Base-by-base conservation (phyloP, 2,888 invertebrate species). In the Drosophila putrida region DNA sequence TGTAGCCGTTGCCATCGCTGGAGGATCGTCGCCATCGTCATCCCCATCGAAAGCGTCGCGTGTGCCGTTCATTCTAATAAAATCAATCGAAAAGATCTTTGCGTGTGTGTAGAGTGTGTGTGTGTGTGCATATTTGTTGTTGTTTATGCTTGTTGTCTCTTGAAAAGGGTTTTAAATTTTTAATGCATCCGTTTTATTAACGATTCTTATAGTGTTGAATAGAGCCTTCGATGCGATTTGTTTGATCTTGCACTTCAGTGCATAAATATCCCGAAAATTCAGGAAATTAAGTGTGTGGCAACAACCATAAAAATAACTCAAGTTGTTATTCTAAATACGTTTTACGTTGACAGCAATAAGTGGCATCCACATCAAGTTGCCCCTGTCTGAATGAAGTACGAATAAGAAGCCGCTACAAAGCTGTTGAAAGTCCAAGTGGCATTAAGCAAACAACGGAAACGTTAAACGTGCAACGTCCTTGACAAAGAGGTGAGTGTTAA, bases 171-270 rank as follows among this genome's bases (percentile, higher is more conserved):
- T 87, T 71, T 44, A 75, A 67, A 68, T 61, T 77, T 82, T 85
- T 82, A 85, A 85, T 82, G 82, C 71, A 88, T 88, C 77, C 88
- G 86, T 83, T 83, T 85, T 82, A 80, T 85, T 83, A 88, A 78
- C 71, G 76, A 65, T 82, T 70, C 73, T 69, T 82, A 66, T 71
- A 76, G 86, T 74, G 76, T 62, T 50, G 10, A 54, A 41, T 11
- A 39, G 53, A 67, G 58, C 57, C 74, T 67, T 62, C 43, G 43
- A 55, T 60, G 28, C 58, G 64, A 79, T 75, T 71, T 82, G 80
- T 88, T 83, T 86, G 78, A 88, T 88, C 88, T 86, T 75, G 35
- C 54, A 35, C 39, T 20, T 20, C 69, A 69, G 67, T 79, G 71
- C 46, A 71, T 78, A 78, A 74, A 78, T 78, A 64, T 59, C 28